Conservation (phyloP, 1,140 invertebrate genomes). For the Pogonomyrmex californicus region DNA sequence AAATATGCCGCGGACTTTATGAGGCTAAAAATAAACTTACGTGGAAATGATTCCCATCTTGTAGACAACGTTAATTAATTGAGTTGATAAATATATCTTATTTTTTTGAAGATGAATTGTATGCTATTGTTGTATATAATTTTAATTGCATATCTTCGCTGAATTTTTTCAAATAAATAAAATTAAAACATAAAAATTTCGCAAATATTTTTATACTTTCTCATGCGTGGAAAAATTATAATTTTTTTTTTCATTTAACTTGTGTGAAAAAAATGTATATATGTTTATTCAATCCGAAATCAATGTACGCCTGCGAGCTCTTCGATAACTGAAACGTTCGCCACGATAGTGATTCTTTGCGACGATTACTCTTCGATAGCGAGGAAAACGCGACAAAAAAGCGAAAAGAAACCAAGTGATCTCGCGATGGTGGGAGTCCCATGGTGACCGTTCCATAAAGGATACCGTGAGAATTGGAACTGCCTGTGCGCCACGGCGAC, state of each 20-base stretch:
- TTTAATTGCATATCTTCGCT: not conserved
- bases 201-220: not conserved
- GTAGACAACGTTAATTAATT: constrained; percentile 1
- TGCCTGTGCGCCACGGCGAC: constrained; percentile 73
- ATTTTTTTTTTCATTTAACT: constrained; percentile 14
- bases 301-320: constrained; percentile 26
- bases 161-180: not conserved
- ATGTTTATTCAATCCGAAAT: constrained; percentile 42
- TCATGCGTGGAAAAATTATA: not conserved
- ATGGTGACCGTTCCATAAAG: constrained; percentile 76
- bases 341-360: constrained; percentile 43
- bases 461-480: constrained; percentile 83
- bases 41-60: not conserved
- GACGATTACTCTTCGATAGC: constrained; percentile 55
- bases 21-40: not conserved
- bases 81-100: not conserved
- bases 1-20: constrained; percentile 16
- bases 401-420: constrained; percentile 63
- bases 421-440: constrained; percentile 69
- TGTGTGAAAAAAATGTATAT: not conserved
- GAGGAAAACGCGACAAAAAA: constrained; percentile 61
- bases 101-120: not conserved
- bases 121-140: not conserved
- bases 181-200: not conserved
- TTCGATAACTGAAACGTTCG: constrained; percentile 43